Evolutionary conservation across 2,797 vertebrate genomes (phyloP), one percentile per base, ranked within the genome.

Genomic region (Esox lucius): DNA sequence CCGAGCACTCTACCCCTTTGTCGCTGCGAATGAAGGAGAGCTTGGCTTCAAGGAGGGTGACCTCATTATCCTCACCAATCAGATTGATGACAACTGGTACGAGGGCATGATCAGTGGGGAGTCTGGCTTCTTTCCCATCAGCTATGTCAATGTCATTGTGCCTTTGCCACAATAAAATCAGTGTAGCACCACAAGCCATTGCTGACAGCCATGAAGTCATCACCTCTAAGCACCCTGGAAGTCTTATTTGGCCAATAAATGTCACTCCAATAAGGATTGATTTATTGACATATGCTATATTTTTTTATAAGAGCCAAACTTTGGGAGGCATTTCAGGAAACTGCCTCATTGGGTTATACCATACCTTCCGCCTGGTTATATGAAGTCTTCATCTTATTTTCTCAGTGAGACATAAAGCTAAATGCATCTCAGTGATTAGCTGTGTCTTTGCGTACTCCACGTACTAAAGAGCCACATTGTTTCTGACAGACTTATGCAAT

Each of bases 61-160:
- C 88, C n/a, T 96, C 92, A 96, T 98, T 81, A 90, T 93, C 62
- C 84, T 98, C 82, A 96, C 95, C 76, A 93, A 91, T 80, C 95
- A 94, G 82, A 94, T 96, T 12, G 96, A 98, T 72, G 91, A 93
- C 75, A 96, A 96, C 93, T 98, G 97, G 97, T 97, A 91, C 5
- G 94, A 96, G 84, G 97, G 97, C 16, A 86, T 92, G 86, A 84
- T 95, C 2, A 89, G 80, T 0, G 92, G 95, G 69, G 89, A 91
- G 12, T 94, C 95, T 0, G 97, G 96, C 46, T 95, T 96, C 86
- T 95, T 97, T 85, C 97, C 97, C 35, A 91, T 95, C 85, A 96
- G 91, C 88, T 97, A 97, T 24, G 95, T 97, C 70, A 92, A 96
- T 69, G 94, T 97, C 80, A 89, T 98, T 68, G 95, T 97, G 83